Percentiles rank a stretch among this genome's conserved stretches.
Evolutionary conservation across 2,888 invertebrate species (phyloP).

Genomic region (Stenolophus ochropezus): DNA sequence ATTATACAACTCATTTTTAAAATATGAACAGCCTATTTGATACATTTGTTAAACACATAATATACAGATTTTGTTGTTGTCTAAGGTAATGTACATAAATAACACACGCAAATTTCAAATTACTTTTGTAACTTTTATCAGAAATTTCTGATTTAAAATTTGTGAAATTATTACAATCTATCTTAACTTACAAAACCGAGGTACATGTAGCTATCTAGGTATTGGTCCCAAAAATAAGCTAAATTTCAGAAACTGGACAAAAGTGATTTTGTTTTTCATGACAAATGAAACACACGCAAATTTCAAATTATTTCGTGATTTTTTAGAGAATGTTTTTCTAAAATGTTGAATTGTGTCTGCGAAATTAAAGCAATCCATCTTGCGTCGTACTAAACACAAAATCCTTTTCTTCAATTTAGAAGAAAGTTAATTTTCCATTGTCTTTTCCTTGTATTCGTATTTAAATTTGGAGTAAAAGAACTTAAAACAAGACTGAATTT

Average conservation of each 20-base stretch:
- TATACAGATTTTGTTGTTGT: not conserved
- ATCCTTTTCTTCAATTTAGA: not conserved
- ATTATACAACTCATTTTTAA: no score
- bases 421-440: not conserved
- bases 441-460: not conserved
- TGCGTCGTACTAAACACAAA: not conserved
- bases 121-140: not conserved
- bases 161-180: no score
- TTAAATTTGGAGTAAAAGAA: constrained; percentile 16
- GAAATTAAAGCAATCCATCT: not conserved
- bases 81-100: not conserved
- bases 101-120: not conserved
- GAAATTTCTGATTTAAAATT: not conserved
- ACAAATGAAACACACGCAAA: no score
- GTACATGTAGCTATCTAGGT: no score
- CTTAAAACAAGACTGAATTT: not conserved
- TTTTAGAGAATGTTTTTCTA: no score
- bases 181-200: no score
- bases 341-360: no score
- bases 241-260: no score
- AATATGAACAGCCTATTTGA: no score
- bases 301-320: no score
- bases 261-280: no score
- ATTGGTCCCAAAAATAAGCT: no score
- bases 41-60: not conserved